Percentiles rank a stretch among this genome's conserved stretches.
These are phyloP conservation scores for Cynopterus brachyotis DNA, from an alignment of 2,113 vertebrate genomes.

Conservation along the genomic window DNA sequence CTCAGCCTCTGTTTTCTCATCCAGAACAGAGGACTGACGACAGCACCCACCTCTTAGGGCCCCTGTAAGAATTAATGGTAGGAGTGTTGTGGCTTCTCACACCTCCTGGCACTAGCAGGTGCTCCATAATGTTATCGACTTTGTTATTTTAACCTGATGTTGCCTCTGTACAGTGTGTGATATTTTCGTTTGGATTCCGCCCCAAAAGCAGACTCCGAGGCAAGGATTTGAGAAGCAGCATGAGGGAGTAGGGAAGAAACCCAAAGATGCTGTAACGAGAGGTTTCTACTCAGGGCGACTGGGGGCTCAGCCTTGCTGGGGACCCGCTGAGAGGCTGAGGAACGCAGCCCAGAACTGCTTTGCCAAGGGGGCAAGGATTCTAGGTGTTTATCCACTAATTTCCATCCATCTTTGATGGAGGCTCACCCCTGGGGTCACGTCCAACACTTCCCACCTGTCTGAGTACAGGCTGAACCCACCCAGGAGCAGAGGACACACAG, in stretches of 20 bases:
- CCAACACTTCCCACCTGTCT: background rate
- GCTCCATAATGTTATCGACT: background rate
- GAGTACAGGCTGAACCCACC: background rate
- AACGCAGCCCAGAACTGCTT: background rate
- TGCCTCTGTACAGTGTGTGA: background rate
- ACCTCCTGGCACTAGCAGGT: background rate
- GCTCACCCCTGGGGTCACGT: background rate
- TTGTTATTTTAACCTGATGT: background rate
- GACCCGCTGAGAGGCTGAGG: background rate
- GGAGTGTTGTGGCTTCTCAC: background rate
- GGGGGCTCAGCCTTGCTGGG: background rate
- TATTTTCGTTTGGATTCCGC: background rate
- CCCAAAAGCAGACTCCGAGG: background rate
- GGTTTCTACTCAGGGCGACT: background rate
- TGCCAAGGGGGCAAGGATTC: background rate
- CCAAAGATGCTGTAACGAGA: background rate
- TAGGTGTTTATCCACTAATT: background rate
- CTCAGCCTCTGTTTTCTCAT: background rate
- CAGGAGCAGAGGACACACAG: background rate
- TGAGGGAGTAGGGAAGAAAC: background rate
- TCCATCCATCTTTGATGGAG: background rate
- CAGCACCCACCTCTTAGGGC: rapidly evolving
- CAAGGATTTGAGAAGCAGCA: background rate
- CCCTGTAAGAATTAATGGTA: background rate
- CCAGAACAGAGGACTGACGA: background rate